Base-by-base conservation (phyloP, 2,113 vertebrate genomes). In the Eupsittula cactorum region DNA sequence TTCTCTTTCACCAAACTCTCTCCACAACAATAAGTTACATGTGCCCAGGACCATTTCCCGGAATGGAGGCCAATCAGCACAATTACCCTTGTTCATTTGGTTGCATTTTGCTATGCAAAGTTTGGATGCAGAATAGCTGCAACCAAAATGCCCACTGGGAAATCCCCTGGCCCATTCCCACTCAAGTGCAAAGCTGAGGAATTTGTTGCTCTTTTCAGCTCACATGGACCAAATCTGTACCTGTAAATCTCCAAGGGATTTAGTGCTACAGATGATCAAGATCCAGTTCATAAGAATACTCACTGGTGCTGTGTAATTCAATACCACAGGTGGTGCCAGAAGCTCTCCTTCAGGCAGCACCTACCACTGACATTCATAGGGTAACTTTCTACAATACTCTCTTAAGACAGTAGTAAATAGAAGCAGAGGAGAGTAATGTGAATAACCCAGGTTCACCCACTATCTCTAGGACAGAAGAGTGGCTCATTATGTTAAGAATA, bases 101-200 rank as follows among this genome's bases (percentile, higher is more conserved):
- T 13, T 84, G 37, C 21, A 53, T 78, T 89, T 62, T 52, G n/a
- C 20, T 62, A 62, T 3, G 35, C 14, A 60, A 78, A 78, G 81
- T 44, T 12, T 62, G 39, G 77, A 71, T 37, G 41, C 16, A 65
- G 17, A 62, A 71, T 1, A 81, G 35, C n/a, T 31, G 37, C 64
- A 50, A 57, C 16, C 52, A 84, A 47, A 81, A 81, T 9, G 27
- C 6, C 69, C n/a, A 27, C 42, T 20, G 41, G 64, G 44, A 77
- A 85, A 68, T 42, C 23, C 41, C 42, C 13, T 7, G 15, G 41
- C 46, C 55, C 37, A 21, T 52, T 82, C 29, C 42, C 23, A 73
- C 37, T 80, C 16, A 10, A 5, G 11, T 42, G 47, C 0, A 0
- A 9, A 12, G 25, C 21, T 0, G 6, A 57, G 29, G 23, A 82